Base-by-base conservation (phyloP, 2,113 vertebrate species). In the Hemicordylus capensis region DNA sequence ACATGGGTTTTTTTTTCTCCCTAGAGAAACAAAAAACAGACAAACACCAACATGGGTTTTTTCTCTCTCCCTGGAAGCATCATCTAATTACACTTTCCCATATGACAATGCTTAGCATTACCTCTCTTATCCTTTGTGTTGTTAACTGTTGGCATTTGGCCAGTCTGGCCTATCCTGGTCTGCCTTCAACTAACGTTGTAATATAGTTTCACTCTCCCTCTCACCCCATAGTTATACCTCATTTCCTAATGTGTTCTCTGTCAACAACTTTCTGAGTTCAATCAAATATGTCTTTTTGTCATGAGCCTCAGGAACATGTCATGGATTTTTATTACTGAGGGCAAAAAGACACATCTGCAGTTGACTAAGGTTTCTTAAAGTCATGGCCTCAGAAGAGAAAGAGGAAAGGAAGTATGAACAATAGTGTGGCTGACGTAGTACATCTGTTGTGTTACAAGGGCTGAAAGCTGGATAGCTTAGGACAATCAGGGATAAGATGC, bases 251-350 rank as follows among this genome's bases (percentile, higher is more conserved):
- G 84, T 84, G 54, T 85, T 87, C 56, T 56, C 37, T n/a, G 42
- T 51, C 9, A 67, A 79, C 91, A 90, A 51, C 61, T 44, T 46
- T 87, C 79, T n/a, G 14, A 81, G 37, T 80, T 90, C 70, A 88
- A 2, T 88, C 81, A 85, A 81, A 31, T 66, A 77, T 88, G 20
- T 31, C n/a, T 85, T 72, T 84, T 64, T 37, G 6, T 85, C 85
- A 1, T 56, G 89, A 89, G 58, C 77, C 4, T 83, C 19, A 42
- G 85, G 83, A 90, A 83, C 81, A 61, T 73, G 6, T 51, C 34
- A 4, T 39, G 26, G 54, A 63, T 86, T 72, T 84, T 66, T 70
- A 76, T n/a, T 78, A 69, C 4, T 82, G 28, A 63, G 37, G 56
- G 24, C 70, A 58, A 84, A 81, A 86, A 90, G 31, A 14, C 51